Evolutionary conservation across 2,888 invertebrate species (phyloP), one percentile per base, ranked within the genome.

Genomic region (Dryadula phaetusa): DNA sequence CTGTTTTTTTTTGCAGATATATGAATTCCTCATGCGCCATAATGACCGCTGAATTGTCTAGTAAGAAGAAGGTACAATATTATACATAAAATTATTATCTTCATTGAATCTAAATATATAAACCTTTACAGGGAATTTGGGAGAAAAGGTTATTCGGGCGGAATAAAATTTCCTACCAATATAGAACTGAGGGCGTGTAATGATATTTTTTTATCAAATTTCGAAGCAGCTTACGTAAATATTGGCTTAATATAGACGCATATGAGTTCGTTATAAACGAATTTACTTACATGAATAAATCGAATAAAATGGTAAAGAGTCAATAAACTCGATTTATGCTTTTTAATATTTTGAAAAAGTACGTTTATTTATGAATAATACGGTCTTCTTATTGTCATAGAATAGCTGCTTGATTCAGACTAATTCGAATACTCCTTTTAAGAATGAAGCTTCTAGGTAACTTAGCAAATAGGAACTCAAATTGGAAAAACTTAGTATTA

Each of bases 81-180:
- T 22, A 22, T 22, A 20, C 18, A 0, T 32, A 2, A 34, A 53
- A 34, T 18, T 53, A 18, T 18, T 54, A 54, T n/a, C 4, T n/a
- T 54, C 37, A 56, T 56, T 56, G 18, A 25, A 25, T 60, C 18
- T 42, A 60, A 58, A 44, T 28, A 7, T 56, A 18, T n/a, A n/a
- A n/a, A n/a, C 28, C 42, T 63, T 25, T 22, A 64, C 62, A 67
- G 69, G 69, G 71, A 66, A 66, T 56, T 42, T 25, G 42, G 10
- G 25, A 42, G 62, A 66, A 71, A 68, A 46, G 46, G 66, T 70
- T 69, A 67, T 69, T 71, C 68, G 58, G 25, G 22, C 34, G 18
- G 32, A 58, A 65, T 67, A 70, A 67, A 58, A 63, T 65, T 62
- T 69, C 61, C 66, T 67, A 37, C 52, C 58, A 66, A 70, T 69